Evolutionary conservation across 2,113 vertebrate species (phyloP).

Genomic region (Oreotrochilus melanogaster): DNA sequence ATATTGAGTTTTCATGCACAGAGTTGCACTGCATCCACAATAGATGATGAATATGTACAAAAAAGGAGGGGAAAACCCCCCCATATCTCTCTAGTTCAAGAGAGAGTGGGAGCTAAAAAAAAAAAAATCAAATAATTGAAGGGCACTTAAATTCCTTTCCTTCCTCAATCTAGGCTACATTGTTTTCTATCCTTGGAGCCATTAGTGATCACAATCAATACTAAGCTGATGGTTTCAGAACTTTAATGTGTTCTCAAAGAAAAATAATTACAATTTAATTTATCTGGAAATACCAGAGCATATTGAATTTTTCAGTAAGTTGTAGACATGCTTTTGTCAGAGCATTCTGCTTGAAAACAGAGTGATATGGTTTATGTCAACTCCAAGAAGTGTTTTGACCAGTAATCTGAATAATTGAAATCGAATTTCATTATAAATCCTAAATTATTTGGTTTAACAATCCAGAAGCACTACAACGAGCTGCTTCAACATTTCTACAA

Average conservation of each 20-base stretch:
- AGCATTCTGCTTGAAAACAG: neutral
- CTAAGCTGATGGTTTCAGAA: neutral
- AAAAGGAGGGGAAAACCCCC: fast-evolving
- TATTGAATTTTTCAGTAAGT: neutral
- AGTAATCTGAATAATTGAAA: neutral
- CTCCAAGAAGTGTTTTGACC: neutral
- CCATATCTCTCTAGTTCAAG: neutral
- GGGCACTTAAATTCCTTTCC: neutral
- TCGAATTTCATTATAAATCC: neutral
- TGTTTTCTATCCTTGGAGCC: neutral
- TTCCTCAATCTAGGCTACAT: neutral
- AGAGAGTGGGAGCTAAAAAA: neutral
- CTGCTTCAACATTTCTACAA: neutral
- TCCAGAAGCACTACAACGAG: neutral
- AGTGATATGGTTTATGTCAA: neutral
- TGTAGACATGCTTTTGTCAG: neutral
- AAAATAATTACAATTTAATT: neutral
- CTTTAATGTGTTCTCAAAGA: neutral
- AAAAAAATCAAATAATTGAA: neutral
- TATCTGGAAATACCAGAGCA: neutral
- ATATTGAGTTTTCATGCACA: neutral
- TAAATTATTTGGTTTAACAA: neutral
- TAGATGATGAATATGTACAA: neutral
- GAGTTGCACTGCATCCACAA: neutral
- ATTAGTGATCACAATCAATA: neutral